Conservation (phyloP, 2,797 vertebrate genomes). For the Oreochromis grahami region DNA sequence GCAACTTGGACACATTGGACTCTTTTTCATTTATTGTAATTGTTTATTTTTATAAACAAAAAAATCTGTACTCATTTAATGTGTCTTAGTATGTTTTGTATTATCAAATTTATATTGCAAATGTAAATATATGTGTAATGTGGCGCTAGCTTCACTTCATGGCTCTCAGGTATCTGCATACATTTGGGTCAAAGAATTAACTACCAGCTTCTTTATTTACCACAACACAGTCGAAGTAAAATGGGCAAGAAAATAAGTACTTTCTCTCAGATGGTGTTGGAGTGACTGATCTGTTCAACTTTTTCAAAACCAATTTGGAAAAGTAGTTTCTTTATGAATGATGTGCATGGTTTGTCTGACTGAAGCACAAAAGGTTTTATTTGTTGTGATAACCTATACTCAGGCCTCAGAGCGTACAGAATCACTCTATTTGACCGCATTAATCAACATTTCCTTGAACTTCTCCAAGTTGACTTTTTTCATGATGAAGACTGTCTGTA, state of each 20-base stretch:
- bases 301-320: neutral
- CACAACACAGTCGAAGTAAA: neutral
- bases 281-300: neutral
- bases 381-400: neutral
- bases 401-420: accelerated
- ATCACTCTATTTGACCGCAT: slow-evolving; percentile 41
- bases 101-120: neutral
- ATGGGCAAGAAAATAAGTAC: neutral
- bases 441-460: slow-evolving; percentile 62
- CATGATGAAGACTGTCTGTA: slow-evolving; percentile 62
- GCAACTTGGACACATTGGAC: no score
- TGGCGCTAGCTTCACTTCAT: neutral
- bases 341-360: neutral
- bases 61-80: neutral
- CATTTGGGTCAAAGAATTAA: neutral
- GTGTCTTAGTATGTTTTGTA: neutral
- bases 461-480: slow-evolving; percentile 65
- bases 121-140: neutral
- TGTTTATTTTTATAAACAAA: neutral
- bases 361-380: no score
- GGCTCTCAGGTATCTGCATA: neutral
- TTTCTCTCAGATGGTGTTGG: neutral
- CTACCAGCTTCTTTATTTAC: neutral
- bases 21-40: neutral
- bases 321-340: neutral